phyloP scores from a whole-genome alignment of 2,113 vertebrate genomes.

The Cinclus cinclus region DNA sequence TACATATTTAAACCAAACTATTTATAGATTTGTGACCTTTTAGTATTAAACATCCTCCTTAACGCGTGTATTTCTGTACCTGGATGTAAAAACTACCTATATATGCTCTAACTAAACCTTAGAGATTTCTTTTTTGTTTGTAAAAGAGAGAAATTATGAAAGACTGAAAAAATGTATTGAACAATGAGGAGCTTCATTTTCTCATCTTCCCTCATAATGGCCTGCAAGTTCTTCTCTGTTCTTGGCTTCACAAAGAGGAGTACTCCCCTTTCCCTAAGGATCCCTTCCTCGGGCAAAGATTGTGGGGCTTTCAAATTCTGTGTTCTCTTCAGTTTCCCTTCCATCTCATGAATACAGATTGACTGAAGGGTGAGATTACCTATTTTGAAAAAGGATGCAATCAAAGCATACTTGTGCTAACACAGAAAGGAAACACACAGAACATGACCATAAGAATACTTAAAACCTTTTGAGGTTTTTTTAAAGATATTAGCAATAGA shows the following conservation, averaged over 20 bases:
- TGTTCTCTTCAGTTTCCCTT: not conserved
- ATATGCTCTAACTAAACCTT: not conserved
- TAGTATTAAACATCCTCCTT: not conserved
- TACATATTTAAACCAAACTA: conserved; percentile 22
- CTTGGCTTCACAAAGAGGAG: not conserved
- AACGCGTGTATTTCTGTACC: not conserved
- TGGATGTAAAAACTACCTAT: not conserved
- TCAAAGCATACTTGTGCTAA: fast-evolving
- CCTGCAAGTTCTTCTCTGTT: not conserved
- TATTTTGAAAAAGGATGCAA: not conserved
- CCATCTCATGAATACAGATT: not conserved
- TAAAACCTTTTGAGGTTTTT: not conserved
- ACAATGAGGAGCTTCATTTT: not conserved
- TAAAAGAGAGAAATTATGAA: not conserved
- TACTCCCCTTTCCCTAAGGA: not conserved
- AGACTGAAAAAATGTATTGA: not conserved
- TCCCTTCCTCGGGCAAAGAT: not conserved
- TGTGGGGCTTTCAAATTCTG: not conserved
- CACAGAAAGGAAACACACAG: not conserved
- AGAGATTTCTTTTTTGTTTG: not conserved
- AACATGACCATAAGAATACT: not conserved
- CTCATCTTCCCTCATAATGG: not conserved
- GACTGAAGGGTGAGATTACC: not conserved
- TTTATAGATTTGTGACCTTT: not conserved
- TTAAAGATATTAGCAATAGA: not conserved